A percentile compares a stretch with the other conserved stretches of the same genome.
Conservation (phyloP, 2,888 invertebrate species). For the Cerceris rybyensis region DNA sequence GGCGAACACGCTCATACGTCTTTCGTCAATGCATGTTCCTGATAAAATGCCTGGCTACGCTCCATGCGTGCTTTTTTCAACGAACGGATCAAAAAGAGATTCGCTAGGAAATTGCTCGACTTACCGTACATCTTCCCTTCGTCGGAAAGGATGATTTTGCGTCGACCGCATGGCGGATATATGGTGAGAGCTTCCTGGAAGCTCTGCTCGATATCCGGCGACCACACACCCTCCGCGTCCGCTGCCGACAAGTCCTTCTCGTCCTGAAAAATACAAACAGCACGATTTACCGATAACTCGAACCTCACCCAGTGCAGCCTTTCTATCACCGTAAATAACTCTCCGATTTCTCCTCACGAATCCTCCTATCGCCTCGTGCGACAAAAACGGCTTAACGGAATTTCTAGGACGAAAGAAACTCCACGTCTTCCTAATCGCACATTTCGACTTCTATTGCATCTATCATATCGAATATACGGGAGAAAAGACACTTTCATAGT, state of each 20-base stretch:
- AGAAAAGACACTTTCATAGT: too few relatives aligned
- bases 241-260: slow-evolving; percentile 96
- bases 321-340: background rate
- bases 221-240: slow-evolving; percentile 99
- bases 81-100: slow-evolving; percentile 12
- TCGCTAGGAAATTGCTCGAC: slow-evolving; percentile 81
- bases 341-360: background rate
- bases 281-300: slow-evolving; percentile 5
- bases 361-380: background rate
- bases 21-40: background rate
- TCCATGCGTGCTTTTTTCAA: background rate
- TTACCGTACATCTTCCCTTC: slow-evolving; percentile 99
- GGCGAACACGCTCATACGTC: too few relatives aligned
- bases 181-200: slow-evolving; percentile 99
- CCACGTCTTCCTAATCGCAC: too few relatives aligned
- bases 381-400: background rate
- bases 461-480: too few relatives aligned
- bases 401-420: too few relatives aligned
- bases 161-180: slow-evolving; percentile 99
- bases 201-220: slow-evolving; percentile 99
- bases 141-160: slow-evolving; percentile 99
- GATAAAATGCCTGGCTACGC: background rate
- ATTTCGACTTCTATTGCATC: too few relatives aligned
- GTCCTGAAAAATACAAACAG: slow-evolving; percentile 83
- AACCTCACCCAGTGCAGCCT: background rate